Percentiles rank a stretch among this genome's conserved stretches.
phyloP scores from a whole-genome alignment of 1,140 invertebrate genomes.

The Cyrtorhinus lividipennis region DNA sequence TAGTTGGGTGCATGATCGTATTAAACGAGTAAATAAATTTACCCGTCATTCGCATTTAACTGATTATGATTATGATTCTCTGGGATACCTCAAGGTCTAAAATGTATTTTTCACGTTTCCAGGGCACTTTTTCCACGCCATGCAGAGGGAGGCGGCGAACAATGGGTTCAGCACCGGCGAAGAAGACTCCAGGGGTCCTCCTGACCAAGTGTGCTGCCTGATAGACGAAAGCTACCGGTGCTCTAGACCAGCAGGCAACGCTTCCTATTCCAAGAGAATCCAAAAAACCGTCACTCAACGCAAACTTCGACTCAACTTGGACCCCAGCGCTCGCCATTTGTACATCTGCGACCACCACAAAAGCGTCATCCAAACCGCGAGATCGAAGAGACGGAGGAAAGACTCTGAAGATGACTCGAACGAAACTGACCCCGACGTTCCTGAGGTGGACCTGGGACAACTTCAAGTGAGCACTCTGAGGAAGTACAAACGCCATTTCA shows the following conservation, averaged over 20 bases:
- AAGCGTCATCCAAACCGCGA: constrained; percentile 81
- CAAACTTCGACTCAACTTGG: constrained; percentile 74
- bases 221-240: constrained; percentile 80
- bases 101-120: too few relatives aligned
- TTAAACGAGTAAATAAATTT: too few relatives aligned
- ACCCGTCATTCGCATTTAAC: too few relatives aligned
- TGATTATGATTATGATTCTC: too few relatives aligned
- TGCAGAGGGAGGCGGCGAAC: constrained; percentile 31
- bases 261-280: constrained; percentile 90
- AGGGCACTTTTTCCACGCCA: constrained; percentile 10
- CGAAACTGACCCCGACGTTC: constrained; percentile 61
- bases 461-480: constrained; percentile 84
- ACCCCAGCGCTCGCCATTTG: constrained; percentile 68
- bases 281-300: constrained; percentile 90
- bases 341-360: constrained; percentile 97
- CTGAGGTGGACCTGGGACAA: constrained; percentile 85
- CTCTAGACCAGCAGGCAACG: constrained; percentile 76
- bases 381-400: constrained; percentile 75
- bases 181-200: constrained; percentile 65
- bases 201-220: constrained; percentile 86
- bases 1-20: too few relatives aligned
- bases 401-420: constrained; percentile 86
- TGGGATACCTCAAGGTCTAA: too few relatives aligned
- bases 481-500: constrained; percentile 85
- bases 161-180: constrained; percentile 83